Conservation (phyloP, 2,888 invertebrate species). For the Linyphia triangularis region DNA sequence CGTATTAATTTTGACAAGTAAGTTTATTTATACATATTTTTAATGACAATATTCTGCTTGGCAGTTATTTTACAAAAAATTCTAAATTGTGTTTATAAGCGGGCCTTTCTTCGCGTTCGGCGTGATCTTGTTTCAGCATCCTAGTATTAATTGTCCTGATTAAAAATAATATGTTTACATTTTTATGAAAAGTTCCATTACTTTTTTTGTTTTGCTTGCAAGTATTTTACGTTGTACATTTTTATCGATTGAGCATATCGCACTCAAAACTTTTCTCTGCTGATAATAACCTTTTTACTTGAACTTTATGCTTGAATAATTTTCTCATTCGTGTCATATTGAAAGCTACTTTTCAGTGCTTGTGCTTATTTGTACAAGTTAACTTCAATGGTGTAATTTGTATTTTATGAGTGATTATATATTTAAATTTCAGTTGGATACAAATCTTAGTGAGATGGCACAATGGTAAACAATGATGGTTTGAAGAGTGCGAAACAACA, state of each 20-base stretch:
- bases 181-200: neutral
- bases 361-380: too few relatives aligned
- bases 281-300: neutral
- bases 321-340: neutral
- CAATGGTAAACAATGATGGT: too few relatives aligned
- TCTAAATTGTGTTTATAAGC: neutral
- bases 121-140: neutral
- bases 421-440: too few relatives aligned
- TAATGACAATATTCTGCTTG: neutral
- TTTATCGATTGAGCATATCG: neutral
- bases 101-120: neutral
- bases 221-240: neutral
- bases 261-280: neutral
- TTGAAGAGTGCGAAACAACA: too few relatives aligned
- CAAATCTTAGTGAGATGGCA: too few relatives aligned
- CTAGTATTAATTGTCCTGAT: neutral
- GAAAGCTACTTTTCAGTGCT: neutral
- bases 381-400: too few relatives aligned
- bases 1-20: conserved; percentile 58
- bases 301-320: neutral
- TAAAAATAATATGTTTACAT: neutral
- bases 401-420: too few relatives aligned
- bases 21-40: conserved; percentile 25
- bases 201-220: neutral
- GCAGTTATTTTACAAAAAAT: neutral